A percentile compares a stretch with the other conserved stretches of the same genome.
Evolutionary conservation across 2,113 vertebrate species (phyloP).

Genomic region (Bufo bufo): DNA sequence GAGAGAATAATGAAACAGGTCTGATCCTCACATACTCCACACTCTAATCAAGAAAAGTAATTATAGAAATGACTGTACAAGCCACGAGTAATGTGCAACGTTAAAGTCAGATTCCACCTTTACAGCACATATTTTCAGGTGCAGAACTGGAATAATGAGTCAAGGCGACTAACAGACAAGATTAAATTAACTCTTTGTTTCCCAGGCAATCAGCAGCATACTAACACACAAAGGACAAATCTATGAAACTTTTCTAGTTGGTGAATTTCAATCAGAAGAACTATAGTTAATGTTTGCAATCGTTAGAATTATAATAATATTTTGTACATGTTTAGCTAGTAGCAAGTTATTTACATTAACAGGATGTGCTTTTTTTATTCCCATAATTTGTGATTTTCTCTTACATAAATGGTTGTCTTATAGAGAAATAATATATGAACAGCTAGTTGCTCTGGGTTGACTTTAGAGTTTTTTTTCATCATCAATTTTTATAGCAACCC

Average conservation of each 20-base stretch:
- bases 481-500: no score
- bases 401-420: no score
- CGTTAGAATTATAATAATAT: neutral
- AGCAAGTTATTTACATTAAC: no score
- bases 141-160: conserved; percentile 42
- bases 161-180: conserved; percentile 11
- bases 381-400: no score
- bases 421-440: no score
- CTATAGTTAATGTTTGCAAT: neutral
- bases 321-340: neutral
- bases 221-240: neutral
- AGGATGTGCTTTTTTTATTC: no score
- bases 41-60: conserved; percentile 59
- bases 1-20: conserved; percentile 56
- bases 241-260: neutral
- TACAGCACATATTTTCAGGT: conserved; percentile 47
- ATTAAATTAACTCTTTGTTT: conserved; percentile 39
- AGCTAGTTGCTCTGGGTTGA: no score
- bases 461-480: no score
- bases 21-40: conserved; percentile 55
- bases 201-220: neutral
- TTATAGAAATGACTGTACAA: conserved; percentile 57
- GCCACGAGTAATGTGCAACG: conserved; percentile 52
- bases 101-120: conserved; percentile 53
- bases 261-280: neutral